Percentiles rank a stretch among this genome's conserved stretches.
Evolutionary conservation across 2,888 invertebrate genomes (phyloP).

Genomic region (Sabellastarte sp.): DNA sequence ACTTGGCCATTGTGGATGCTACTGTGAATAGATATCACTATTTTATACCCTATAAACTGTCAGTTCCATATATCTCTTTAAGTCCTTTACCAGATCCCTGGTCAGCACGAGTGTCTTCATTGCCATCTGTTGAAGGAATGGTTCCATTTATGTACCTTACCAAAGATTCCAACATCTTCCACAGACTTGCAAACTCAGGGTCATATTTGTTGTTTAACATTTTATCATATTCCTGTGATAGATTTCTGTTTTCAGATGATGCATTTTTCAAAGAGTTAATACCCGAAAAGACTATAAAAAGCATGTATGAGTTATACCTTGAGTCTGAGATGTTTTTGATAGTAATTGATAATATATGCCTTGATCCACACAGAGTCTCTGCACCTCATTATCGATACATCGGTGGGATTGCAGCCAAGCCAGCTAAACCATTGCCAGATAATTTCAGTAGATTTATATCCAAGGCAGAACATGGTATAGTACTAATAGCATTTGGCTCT

Average conservation of each 20-base stretch:
- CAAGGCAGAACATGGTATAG: neutral
- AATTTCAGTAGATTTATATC: constrained; percentile 2
- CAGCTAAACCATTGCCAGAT: constrained; percentile 2
- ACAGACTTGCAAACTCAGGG: neutral
- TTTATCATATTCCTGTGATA: neutral
- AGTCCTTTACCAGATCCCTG: constrained; percentile 5
- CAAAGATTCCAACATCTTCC: neutral
- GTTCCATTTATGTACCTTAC: neutral
- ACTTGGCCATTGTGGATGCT: no score
- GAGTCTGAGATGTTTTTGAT: constrained; percentile 9
- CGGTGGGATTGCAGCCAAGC: neutral
- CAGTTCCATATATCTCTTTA: no score
- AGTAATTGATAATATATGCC: constrained; percentile 5
- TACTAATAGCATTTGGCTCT: constrained; percentile 11
- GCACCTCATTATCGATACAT: constrained; percentile 1
- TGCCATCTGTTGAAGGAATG: constrained; percentile 8
- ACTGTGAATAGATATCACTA: no score
- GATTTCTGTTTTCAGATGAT: neutral
- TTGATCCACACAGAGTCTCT: constrained; percentile 4
- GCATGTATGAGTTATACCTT: neutral
- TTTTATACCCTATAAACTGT: no score
- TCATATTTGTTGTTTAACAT: neutral
- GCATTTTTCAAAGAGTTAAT: no score
- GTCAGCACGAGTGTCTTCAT: neutral
- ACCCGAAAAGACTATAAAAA: neutral